Percentiles rank a stretch among this genome's conserved stretches.
These are phyloP conservation scores for Trileptium ribeirensis DNA, from an alignment of 2,888 invertebrate species.

Conservation along the genomic window DNA sequence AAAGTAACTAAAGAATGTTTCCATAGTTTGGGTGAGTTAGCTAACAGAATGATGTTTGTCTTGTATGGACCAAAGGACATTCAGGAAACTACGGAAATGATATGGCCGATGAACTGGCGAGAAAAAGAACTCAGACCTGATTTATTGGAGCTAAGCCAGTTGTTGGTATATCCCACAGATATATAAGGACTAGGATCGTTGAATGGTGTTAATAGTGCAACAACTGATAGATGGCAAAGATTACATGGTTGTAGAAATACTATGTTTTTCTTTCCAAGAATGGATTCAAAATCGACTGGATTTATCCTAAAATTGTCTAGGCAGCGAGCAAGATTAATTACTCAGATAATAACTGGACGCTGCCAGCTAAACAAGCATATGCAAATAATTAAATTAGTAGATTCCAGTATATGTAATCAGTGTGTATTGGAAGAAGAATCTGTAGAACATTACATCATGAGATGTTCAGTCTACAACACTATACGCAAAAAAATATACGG, in stretches of 20 bases:
- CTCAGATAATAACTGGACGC: background rate
- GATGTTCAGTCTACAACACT: too few relatives aligned
- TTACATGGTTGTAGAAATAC: background rate
- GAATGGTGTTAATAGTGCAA: background rate
- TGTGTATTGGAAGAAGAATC: background rate
- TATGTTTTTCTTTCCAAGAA: background rate
- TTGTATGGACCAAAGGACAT: background rate
- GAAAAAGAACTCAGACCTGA: background rate
- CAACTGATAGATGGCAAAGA: background rate
- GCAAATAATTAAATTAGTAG: background rate
- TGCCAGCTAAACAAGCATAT: background rate
- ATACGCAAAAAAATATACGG: too few relatives aligned
- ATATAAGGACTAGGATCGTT: background rate
- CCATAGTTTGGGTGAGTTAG: background rate
- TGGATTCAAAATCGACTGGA: too few relatives aligned
- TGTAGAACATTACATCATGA: background rate
- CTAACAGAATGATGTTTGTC: too few relatives aligned
- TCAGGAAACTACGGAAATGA: background rate
- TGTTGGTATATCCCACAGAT: background rate
- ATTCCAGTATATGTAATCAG: background rate
- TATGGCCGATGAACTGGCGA: background rate
- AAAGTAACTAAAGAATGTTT: background rate
- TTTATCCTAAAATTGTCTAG: too few relatives aligned
- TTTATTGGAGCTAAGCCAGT: background rate
- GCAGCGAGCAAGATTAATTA: background rate